Percentiles rank a stretch among this genome's conserved stretches.
Evolutionary conservation across 2,888 invertebrate genomes (phyloP).

Genomic region (Gryllus longicercus): DNA sequence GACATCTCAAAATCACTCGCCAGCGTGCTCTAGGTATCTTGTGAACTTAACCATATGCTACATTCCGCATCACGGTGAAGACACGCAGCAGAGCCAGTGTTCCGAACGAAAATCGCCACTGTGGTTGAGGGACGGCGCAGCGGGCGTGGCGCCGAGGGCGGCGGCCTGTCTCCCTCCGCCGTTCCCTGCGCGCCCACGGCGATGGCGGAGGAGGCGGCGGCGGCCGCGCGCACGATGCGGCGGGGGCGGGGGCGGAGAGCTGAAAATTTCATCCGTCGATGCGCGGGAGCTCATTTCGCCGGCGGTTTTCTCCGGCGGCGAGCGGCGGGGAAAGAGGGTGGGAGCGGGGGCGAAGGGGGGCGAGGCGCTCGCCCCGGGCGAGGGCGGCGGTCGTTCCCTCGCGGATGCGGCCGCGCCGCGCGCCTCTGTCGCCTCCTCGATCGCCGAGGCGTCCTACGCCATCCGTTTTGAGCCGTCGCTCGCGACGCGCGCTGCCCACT

Average conservation of each 20-base stretch:
- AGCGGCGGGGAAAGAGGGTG: neutral
- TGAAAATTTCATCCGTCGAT: constrained; percentile 17
- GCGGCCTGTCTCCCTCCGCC: too few species aligned
- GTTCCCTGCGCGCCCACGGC: neutral
- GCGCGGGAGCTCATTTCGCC: constrained; percentile 1
- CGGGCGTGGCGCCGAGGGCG: too few species aligned
- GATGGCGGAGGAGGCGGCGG: neutral
- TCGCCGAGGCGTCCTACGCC: neutral
- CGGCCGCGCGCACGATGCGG: neutral
- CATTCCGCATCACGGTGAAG: too few species aligned
- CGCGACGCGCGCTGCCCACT: neutral
- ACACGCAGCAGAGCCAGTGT: too few species aligned
- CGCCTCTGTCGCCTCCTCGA: neutral
- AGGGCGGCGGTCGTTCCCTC: neutral
- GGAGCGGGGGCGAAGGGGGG: neutral
- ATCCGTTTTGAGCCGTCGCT: neutral
- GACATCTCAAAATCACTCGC: too few species aligned
- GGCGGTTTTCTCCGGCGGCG: constrained; percentile 3
- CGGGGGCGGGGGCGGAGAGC: neutral
- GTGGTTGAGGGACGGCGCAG: too few species aligned
- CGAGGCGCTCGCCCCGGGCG: neutral
- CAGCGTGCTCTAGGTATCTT: too few species aligned
- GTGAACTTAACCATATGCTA: too few species aligned
- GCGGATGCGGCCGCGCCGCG: neutral
- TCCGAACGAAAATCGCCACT: too few species aligned